Base-by-base conservation (phyloP, 2,113 vertebrate species). In the Bubo bubo region DNA sequence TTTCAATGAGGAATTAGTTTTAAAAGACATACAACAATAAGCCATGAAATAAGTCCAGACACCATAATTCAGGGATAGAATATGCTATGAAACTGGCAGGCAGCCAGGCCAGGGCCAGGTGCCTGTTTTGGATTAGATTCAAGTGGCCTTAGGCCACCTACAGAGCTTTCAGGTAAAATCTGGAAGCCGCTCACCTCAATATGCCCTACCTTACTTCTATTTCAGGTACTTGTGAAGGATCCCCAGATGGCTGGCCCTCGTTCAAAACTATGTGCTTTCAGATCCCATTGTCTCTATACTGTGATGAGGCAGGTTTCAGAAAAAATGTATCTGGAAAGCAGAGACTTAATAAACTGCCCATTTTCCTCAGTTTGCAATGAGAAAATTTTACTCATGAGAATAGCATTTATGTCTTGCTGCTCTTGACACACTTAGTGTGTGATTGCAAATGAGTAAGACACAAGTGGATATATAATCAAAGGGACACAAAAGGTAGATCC, bases 111-210 rank as follows among this genome's bases (percentile, higher is more conserved):
- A 63, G 86, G 98, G 97, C 98, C 99, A 99, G 98, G 98, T 98
- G 98, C 98, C 98, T 98, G 79, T 71, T 95, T 96, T 98, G 98
- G 98, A 98, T 96, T 71, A 18, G 79, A 94, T 97, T 98, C 98
- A 98, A 98, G 96, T 97, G 97, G 98, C 98, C 98, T 95, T 88
- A 93, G 96, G 98, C 98, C 98, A 98, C 98, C 98, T 98, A 98
- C 88, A 9, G 92, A 97, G 97, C 97, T 83, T 97, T 97, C 98
- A 98, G 98, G 98, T 98, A 98, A 92, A 93, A 94, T 96, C 91
- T 95, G 94, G 96, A 97, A 96, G 96, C 92, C 9, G 86, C 95
- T 98, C 95, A 96, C 97, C 98, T 98, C 95, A 39, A 8, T 97
- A 74, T 98, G 96, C 96, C 95, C 92, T 87, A 63, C 92, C 74